phyloP scores from a whole-genome alignment of 2,888 invertebrate species.

The Eilema caniola region DNA sequence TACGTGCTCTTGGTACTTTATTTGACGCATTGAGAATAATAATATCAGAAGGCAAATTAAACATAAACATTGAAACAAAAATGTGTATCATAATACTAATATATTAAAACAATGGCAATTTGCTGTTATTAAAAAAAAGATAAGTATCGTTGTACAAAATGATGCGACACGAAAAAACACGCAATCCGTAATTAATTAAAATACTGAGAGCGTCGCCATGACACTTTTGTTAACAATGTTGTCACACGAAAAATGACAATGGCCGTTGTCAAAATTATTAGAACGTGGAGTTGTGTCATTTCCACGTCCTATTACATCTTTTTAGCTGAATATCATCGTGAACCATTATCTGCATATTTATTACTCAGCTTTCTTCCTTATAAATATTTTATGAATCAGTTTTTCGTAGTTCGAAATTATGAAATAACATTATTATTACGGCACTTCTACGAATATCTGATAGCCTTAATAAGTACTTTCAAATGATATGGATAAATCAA shows the following conservation, averaged over 20 bases:
- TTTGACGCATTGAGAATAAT: background rate
- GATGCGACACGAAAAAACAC: slow-evolving; percentile 33
- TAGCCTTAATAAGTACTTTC: background rate
- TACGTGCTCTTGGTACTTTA: no score
- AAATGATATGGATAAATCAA: background rate
- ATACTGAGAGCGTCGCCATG: slow-evolving; percentile 41
- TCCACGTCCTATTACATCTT: slow-evolving; percentile 35
- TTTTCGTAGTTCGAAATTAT: slow-evolving; percentile 6
- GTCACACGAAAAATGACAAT: slow-evolving; percentile 44
- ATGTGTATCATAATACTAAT: slow-evolving; percentile 15
- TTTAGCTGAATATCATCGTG: slow-evolving; percentile 22
- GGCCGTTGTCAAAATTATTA: slow-evolving; percentile 37
- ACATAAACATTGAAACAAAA: slow-evolving; percentile 7
- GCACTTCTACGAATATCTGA: background rate
- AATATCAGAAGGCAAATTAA: slow-evolving; percentile 3
- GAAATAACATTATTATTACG: background rate
- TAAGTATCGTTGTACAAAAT: slow-evolving; percentile 33
- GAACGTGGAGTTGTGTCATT: slow-evolving; percentile 38
- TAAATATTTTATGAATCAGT: slow-evolving; percentile 15
- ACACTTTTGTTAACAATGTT: slow-evolving; percentile 44
- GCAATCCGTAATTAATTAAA: slow-evolving; percentile 42
- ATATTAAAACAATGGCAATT: slow-evolving; percentile 22
- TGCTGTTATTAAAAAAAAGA: slow-evolving; percentile 28
- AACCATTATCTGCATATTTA: slow-evolving; percentile 15
- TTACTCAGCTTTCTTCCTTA: slow-evolving; percentile 22